Evolutionary conservation across 2,113 vertebrate genomes (phyloP), one percentile per base, ranked within the genome.

Genomic region (Asarcornis scutulata): DNA sequence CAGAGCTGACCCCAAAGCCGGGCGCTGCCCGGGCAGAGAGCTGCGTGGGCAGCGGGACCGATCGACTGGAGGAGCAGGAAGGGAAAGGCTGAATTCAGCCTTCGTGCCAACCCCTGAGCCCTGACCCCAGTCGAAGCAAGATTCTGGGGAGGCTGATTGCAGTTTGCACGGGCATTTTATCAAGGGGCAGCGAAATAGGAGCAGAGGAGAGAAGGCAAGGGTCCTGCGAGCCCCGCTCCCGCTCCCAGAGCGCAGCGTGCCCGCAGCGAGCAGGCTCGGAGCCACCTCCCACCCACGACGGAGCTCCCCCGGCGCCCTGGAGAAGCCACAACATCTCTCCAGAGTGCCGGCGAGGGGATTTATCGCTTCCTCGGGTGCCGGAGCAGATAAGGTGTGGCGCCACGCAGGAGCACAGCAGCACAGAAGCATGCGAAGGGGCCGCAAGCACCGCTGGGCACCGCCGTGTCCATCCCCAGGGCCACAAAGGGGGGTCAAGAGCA

Each of bases 401-500:
- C 94, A 64, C 10, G 56, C 76, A 63, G 75, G 60, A 48, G 60
- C 48, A 5, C 89, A 63, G 75, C 64, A 48, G 60, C 48, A 5
- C 89, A 2, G 5, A 46, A 92, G 76, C 0, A 32, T 5, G 90
- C 29, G 8, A 83, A 93, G 60, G 52, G 68, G n/a, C 52, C 23
- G 23, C 23, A 17, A 4, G 59, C 22, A 34, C 36, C 25, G 11
- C 62, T 11, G 7, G 10, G 36, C 26, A n/a, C 12, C 8, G 0
- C 46, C 59, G 2, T 2, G 27, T 4, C 68, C 73, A 31, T 64
- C 83, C 67, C 68, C 32, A 8, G 66, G 64, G 62, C 26, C 38
- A 34, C 0, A 0, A 0, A 0, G 38, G 62, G 62, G 55, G 36
- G 58, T 86, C 26, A 58, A 75, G 42, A 0, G 20, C 46, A 32